Evolutionary conservation across 53 echinoderm and acorn worm genomes (phyloP).

Genomic region (Holothuria leucospilota): DNA sequence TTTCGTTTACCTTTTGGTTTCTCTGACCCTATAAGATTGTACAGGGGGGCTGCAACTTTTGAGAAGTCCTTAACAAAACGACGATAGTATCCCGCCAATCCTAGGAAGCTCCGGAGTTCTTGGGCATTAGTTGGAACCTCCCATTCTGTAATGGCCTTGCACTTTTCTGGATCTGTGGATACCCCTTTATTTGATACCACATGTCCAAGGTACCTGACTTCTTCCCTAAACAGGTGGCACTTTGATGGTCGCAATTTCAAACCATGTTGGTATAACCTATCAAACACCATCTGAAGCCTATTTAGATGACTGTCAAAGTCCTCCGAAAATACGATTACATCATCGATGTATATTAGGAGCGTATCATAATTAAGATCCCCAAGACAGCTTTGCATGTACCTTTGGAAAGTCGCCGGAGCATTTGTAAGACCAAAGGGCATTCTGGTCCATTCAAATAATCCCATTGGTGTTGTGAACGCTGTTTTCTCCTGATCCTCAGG

Average conservation of each 20-base stretch:
- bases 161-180: slow-evolving; percentile 58
- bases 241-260: slow-evolving; percentile 66
- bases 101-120: no score
- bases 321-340: slow-evolving; percentile 57
- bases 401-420: slow-evolving; percentile 64
- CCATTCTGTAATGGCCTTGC: slow-evolving; percentile 52
- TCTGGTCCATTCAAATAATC: slow-evolving; percentile 54
- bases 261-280: slow-evolving; percentile 39
- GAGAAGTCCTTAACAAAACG: no score
- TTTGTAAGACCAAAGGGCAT: slow-evolving; percentile 49
- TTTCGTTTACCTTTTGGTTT: no score
- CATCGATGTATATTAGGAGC: slow-evolving; percentile 59
- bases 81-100: no score
- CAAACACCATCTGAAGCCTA: slow-evolving; percentile 50
- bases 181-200: slow-evolving; percentile 60
- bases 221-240: slow-evolving; percentile 60
- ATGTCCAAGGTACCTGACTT: slow-evolving; percentile 59
- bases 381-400: slow-evolving; percentile 49
- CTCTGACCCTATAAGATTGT: no score
- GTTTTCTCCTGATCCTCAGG: slow-evolving; percentile 42
- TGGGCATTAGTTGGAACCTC: no score
- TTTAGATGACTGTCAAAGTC: slow-evolving; percentile 58
- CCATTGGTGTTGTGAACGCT: slow-evolving; percentile 53
- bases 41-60: no score
- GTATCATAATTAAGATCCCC: slow-evolving; percentile 53